A percentile compares a stretch with the other conserved stretches of the same genome.
Evolutionary conservation across 2,888 invertebrate genomes (phyloP).

Genomic region (Cheilosia vernalis): DNA sequence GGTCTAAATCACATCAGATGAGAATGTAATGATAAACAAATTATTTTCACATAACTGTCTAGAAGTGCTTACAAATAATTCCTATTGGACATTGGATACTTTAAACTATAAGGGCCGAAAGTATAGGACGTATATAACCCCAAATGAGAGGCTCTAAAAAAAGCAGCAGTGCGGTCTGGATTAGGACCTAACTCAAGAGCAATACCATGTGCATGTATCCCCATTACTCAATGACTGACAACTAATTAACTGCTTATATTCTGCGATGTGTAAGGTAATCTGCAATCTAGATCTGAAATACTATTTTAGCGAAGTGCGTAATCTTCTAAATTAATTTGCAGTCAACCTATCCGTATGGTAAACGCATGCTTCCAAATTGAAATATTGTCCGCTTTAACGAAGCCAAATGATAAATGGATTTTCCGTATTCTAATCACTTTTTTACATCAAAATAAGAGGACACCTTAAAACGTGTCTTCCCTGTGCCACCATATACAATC

Average conservation of each 20-base stretch:
- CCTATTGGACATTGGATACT: too few relatives aligned
- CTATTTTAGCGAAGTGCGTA: background rate
- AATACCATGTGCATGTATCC: background rate
- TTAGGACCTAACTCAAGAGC: background rate
- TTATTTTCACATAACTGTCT: too few relatives aligned
- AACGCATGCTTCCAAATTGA: background rate
- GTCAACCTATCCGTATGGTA: background rate
- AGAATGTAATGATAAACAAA: too few relatives aligned
- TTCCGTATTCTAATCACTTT: constrained; percentile 41
- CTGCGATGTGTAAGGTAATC: background rate
- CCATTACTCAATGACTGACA: background rate
- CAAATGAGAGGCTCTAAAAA: too few relatives aligned
- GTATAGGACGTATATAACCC: too few relatives aligned
- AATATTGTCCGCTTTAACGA: background rate
- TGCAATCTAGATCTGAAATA: background rate
- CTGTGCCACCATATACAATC: constrained; percentile 7
- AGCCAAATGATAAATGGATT: constrained; percentile 8
- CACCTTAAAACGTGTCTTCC: constrained; percentile 31
- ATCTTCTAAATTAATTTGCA: background rate
- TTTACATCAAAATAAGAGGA: constrained; percentile 31
- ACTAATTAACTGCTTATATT: background rate
- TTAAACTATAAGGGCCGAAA: too few relatives aligned
- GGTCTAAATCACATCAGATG: too few relatives aligned
- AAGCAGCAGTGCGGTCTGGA: too few relatives aligned
- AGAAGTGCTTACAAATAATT: too few relatives aligned